Evolutionary conservation across 2,888 invertebrate genomes (phyloP).

Genomic region (Clitarchus hookeri): DNA sequence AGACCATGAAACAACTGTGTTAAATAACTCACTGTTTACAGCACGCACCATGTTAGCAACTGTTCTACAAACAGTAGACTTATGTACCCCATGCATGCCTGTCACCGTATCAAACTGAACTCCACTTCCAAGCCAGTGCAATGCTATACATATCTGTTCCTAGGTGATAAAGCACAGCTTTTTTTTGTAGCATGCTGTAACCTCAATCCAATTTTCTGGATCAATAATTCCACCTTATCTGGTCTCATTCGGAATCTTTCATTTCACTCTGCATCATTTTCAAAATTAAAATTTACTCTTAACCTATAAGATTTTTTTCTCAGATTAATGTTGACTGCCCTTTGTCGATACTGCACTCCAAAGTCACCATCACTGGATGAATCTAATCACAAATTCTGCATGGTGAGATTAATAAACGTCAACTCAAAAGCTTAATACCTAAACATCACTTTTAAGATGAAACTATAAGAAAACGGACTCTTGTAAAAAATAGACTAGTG

Average conservation of each 20-base stretch:
- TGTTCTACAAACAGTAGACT: no score
- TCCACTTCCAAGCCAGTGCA: no score
- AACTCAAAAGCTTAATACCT: not conserved
- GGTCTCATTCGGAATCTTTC: not conserved
- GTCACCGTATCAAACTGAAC: no score
- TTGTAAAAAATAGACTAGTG: not conserved
- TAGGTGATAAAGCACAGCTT: no score
- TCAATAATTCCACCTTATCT: not conserved
- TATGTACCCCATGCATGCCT: no score
- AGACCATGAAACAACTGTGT: no score
- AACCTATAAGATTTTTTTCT: not conserved
- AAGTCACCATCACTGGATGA: not conserved
- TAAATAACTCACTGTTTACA: no score
- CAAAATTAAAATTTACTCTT: not conserved
- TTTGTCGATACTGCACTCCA: not conserved
- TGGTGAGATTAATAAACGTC: not conserved
- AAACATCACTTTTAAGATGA: not conserved
- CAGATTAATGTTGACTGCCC: not conserved
- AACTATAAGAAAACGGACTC: not conserved
- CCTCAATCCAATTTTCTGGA: not conserved
- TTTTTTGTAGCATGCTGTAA: not conserved
- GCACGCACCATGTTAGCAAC: no score
- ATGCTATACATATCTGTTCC: no score
- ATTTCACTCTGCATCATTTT: not conserved
- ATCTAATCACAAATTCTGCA: not conserved